A percentile compares a stretch with the other conserved stretches of the same genome.
Evolutionary conservation across 2,113 vertebrate species (phyloP).

Genomic region (Chaetorhynchus papuensis): DNA sequence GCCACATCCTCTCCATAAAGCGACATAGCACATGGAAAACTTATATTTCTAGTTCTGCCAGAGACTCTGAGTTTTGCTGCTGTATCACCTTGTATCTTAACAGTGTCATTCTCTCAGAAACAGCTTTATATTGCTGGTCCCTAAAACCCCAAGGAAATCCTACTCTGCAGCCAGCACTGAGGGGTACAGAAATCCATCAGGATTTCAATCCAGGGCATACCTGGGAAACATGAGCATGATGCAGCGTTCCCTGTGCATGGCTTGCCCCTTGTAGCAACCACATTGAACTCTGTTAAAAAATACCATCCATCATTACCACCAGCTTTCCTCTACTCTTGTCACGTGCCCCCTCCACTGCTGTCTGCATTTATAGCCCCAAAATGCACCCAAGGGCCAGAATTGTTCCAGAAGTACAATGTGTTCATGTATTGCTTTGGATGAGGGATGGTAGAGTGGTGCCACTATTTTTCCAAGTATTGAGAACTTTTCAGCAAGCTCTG

Average conservation of each 20-base stretch:
- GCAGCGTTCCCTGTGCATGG: neutral
- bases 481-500: constrained; percentile 2
- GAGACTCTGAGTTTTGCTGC: neutral
- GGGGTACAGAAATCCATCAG: neutral
- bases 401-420: constrained; percentile 4
- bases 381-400: neutral
- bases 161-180: neutral
- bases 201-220: neutral
- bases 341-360: neutral
- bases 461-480: neutral
- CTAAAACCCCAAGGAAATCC: neutral
- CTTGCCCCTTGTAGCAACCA: neutral
- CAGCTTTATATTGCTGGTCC: neutral
- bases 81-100: neutral
- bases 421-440: neutral
- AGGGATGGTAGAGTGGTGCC: neutral
- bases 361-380: neutral
- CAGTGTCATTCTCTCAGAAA: neutral
- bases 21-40: neutral
- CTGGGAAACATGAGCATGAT: neutral
- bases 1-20: neutral
- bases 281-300: neutral
- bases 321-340: neutral
- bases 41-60: neutral
- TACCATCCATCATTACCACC: neutral